Percentiles rank a stretch among this genome's conserved stretches.
Conservation (phyloP, 35 echinoderm and acorn worm genomes). For the Anneissia japonica region DNA sequence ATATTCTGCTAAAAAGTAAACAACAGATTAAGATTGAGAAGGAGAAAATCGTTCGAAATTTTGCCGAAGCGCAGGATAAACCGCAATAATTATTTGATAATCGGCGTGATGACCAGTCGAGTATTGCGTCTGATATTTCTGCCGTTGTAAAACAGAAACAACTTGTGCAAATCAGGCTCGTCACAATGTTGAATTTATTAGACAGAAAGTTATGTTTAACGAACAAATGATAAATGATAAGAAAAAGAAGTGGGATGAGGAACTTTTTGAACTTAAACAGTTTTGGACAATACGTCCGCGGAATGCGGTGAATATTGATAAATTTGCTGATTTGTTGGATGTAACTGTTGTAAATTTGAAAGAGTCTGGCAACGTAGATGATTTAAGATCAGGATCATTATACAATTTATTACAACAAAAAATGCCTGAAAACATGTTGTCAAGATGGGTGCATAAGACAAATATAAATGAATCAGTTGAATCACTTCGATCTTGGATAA, state of each 20-base stretch:
- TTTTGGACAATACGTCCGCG: slow-evolving; percentile 6
- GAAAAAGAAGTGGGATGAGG: no score
- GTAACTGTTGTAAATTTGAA: slow-evolving; percentile 15
- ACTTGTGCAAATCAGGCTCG: no score
- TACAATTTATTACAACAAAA: not conserved
- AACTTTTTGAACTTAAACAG: not conserved
- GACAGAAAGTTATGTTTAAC: no score
- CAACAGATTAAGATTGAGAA: not conserved
- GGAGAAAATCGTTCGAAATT: not conserved
- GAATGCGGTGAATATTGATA: slow-evolving; percentile 7
- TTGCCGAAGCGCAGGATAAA: not conserved
- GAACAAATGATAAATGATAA: no score
- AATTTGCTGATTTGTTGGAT: slow-evolving; percentile 22
- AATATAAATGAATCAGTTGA: slow-evolving; percentile 1
- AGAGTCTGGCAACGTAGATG: not conserved
- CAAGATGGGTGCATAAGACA: not conserved
- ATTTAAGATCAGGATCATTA: not conserved
- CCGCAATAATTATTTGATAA: not conserved
- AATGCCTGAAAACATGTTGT: slow-evolving; percentile 1
- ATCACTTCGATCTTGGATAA: slow-evolving; percentile 1
- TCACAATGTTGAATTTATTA: no score
- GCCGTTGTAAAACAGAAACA: not conserved
- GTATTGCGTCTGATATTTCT: not conserved
- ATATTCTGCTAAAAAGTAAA: not conserved
- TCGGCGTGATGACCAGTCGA: not conserved